These are phyloP conservation scores for Scleropages formosus DNA, from an alignment of 2,797 vertebrate species.

Conservation along the genomic window DNA sequence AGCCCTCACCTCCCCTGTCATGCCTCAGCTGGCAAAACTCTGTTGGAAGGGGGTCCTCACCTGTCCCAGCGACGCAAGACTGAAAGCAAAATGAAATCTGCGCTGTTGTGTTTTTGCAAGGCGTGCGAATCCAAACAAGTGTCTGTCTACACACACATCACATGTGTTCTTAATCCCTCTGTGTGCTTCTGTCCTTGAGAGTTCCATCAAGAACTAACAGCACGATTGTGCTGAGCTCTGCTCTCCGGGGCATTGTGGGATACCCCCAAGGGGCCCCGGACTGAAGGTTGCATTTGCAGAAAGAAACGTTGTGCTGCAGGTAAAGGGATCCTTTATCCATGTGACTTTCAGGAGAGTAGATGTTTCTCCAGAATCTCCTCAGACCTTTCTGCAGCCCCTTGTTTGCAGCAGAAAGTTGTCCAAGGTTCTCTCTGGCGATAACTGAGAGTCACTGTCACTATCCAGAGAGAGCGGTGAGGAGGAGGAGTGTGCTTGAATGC, in stretches of 20 bases:
- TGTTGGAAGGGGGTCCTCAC: not conserved
- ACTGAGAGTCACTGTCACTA: conserved; percentile 9
- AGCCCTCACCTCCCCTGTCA: not conserved
- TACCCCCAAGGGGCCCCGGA: no score
- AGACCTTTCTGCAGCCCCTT: no score
- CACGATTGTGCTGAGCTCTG: no score
- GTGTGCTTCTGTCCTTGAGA: conserved; percentile 22
- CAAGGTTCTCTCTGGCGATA: not conserved
- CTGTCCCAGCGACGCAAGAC: conserved; percentile 13
- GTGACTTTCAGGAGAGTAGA: not conserved
- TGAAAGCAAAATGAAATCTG: conserved; percentile 35
- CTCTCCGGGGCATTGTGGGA: no score
- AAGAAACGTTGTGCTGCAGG: not conserved
- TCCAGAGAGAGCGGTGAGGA: not conserved
- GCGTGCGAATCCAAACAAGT: conserved; percentile 49
- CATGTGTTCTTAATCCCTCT: conserved; percentile 36
- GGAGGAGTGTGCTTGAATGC: no score
- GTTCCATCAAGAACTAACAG: not conserved
- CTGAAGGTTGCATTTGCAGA: no score
- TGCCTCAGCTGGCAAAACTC: not conserved
- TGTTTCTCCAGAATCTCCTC: not conserved
- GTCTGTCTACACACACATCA: conserved; percentile 46
- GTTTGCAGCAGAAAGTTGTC: no score
- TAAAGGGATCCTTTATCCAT: not conserved
- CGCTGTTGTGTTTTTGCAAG: conserved; percentile 45